Evolutionary conservation across 2,888 invertebrate species (phyloP), one percentile per base, ranked within the genome.

Genomic region (Lasioglossum figueresi): DNA sequence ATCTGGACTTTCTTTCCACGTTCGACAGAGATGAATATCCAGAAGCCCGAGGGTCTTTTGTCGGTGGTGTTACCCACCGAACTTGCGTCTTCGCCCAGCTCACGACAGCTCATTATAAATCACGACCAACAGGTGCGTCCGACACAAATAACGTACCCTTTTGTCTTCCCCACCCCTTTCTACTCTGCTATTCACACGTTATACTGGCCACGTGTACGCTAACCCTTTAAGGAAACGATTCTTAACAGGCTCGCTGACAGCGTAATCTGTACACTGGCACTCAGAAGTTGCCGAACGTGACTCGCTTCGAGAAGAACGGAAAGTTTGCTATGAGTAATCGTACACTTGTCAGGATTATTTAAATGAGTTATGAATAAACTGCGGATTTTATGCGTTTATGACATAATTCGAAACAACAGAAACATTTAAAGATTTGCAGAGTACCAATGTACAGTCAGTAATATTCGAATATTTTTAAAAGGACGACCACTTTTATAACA

Each of bases 61-160:
- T 92, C 93, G 45, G 92, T 88, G 68, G 92, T 93, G 73, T 85
- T 93, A 78, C 88, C 92, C 59, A 90, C 90, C 63, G 94, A 93
- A 84, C 88, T 93, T 52, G 88, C 91, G 43, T 82, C 90, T 5
- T 93, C 93, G 75, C 81, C 92, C 19, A 91, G 91, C 74, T 91
- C 93, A 14, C 93, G 92, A 73, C 90, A 91, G 78, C 91, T 93
- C 40, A 92, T 93, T 83, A 91, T 91, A 86, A 92, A 91, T 79
- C 93, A 92, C 75, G 93, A 93, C 90, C 92, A 93, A 91, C 94
- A 94, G 93, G 94, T 94, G 88, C 81, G 90, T 92, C 84, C 73
- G 71, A 71, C 68, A 34, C 56, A 59, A 78, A 77, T 84, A 85
- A 82, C 71, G 56, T 77, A 70, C 34, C 68, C 79, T 83, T 78